Evolutionary conservation across 2,113 vertebrate species (phyloP).

Genomic region (Taurulus bubalis): DNA sequence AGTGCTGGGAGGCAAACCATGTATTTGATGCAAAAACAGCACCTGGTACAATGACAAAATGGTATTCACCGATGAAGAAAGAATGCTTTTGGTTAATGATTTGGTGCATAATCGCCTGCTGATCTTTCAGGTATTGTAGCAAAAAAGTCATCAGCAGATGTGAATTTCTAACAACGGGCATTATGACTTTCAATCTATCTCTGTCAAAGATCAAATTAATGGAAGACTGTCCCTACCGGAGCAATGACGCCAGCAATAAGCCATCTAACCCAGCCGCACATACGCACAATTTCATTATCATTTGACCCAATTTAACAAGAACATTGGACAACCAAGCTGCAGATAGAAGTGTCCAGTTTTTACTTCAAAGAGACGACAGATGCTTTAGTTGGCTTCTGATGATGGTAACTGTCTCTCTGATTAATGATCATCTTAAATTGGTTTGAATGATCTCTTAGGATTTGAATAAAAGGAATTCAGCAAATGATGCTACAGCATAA

Average conservation of each 20-base stretch:
- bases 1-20: constrained; percentile 46
- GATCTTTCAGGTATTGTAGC: constrained; percentile 24
- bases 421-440: background rate
- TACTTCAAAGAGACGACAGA: constrained; percentile 25
- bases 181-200: constrained; percentile 50
- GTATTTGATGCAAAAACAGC: constrained; percentile 42
- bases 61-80: constrained; percentile 4
- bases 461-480: background rate
- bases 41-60: constrained; percentile 47
- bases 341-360: constrained; percentile 24
- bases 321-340: constrained; percentile 17
- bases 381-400: constrained; percentile 10
- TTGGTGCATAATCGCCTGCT: constrained; percentile 6
- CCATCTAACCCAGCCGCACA: background rate
- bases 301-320: constrained; percentile 40
- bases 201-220: constrained; percentile 64
- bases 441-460: constrained; percentile 5
- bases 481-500: background rate
- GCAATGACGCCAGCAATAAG: constrained; percentile 36
- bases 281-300: constrained; percentile 31
- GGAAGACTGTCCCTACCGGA: background rate
- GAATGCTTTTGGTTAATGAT: constrained; percentile 10
- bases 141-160: constrained; percentile 24
- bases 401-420: background rate
- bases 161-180: constrained; percentile 25